Evolutionary conservation across 2,888 invertebrate genomes (phyloP), one percentile per base, ranked within the genome.

Genomic region (Prenolepis imparis): DNA sequence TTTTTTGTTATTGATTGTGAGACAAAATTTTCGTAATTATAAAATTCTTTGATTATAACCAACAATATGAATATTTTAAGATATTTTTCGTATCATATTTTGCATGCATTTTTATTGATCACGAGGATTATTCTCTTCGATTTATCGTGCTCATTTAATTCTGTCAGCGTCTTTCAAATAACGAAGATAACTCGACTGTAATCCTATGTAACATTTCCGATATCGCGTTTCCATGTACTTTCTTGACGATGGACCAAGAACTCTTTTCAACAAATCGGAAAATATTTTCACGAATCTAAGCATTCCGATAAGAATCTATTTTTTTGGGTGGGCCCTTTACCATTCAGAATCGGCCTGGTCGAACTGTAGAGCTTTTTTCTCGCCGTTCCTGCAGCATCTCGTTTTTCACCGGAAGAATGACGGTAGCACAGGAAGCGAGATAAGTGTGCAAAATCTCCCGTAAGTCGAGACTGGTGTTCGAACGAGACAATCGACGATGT

Each of bases 351-450:
- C 70, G 36, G 32, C 18, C 32, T 21, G 39, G 15, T 8, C 28
- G 68, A 24, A 32, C 21, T 11, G 39, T 41, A 41, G 24, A 72
- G 15, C 32, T 55, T 77, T 77, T 66, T n/a, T n/a, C 24, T 57
- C 64, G 41, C 41, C 18, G 28, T n/a, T 55, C 59, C 64, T 57
- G 57, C 36, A 24, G 18, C 75, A 44, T 77, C 77, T 82, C 82
- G 57, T 77, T 75, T 78, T 55, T 70, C 70, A 70, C 55, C 85
- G 88, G 87, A 87, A 84, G 83, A 67, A 82, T 84, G 57, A 59
- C 32, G 67, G 32, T 61, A 67, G 59, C 91, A n/a, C 48, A 88
- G 91, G 90, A 91, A 89, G 86, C 75, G 64, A 90, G 89, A 88
- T 87, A 89, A 90, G 82, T 75, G 66, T 74, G 81, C 70, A 63